Percentiles rank a stretch among this genome's conserved stretches.
These are phyloP conservation scores for Formicarius rufipectus DNA, from an alignment of 2,113 vertebrate species.

Conservation along the genomic window DNA sequence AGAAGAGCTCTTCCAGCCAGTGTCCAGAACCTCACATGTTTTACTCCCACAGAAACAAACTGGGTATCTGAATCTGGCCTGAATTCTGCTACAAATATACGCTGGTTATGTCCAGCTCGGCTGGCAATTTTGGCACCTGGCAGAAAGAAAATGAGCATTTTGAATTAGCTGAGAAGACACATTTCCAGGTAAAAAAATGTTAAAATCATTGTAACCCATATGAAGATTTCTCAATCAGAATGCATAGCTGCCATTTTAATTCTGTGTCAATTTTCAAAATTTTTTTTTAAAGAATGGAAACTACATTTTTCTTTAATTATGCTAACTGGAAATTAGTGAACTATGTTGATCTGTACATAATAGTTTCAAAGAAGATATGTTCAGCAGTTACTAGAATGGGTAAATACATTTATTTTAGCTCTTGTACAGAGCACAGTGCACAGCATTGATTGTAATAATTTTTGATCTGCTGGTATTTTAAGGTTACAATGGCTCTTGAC, in stretches of 20 bases:
- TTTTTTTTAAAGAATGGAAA: not conserved
- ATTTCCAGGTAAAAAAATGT: not conserved
- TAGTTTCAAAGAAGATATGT: not conserved
- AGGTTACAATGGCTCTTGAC: not conserved
- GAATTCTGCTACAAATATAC: conserved; percentile 98
- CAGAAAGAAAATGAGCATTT: not conserved
- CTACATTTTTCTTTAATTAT: not conserved
- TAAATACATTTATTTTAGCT: not conserved
- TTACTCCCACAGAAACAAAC: conserved; percentile 98
- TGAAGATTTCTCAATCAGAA: not conserved
- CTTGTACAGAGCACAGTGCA: not conserved
- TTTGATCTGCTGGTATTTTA: not conserved
- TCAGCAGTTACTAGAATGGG: not conserved
- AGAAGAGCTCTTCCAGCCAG: conserved; percentile 92
- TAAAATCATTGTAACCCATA: not conserved
- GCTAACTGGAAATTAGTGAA: not conserved
- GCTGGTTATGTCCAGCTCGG: conserved; percentile 88
- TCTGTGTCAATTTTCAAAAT: not conserved
- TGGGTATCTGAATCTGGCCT: conserved; percentile 96
- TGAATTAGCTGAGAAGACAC: not conserved
- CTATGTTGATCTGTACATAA: not conserved
- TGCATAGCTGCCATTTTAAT: not conserved
- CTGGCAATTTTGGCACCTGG: conserved; percentile 94
- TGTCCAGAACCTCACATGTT: conserved; percentile 96
- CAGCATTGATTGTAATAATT: not conserved